Percentiles rank a stretch among this genome's conserved stretches.
Conservation (phyloP, 2,113 vertebrate genomes). For the Marcusenius ussheri region DNA sequence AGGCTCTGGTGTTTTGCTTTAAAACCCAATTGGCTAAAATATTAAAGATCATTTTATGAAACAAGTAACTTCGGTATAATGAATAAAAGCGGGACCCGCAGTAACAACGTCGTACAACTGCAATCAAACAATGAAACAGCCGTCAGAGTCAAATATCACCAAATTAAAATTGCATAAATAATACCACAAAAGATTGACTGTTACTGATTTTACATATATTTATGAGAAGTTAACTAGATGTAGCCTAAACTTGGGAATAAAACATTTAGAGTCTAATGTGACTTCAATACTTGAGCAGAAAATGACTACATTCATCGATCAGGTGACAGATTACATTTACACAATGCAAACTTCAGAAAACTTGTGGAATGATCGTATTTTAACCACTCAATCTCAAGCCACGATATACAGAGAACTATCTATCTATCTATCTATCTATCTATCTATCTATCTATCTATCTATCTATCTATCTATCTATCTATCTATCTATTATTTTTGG, state of each 20-base stretch:
- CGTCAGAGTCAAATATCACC: neutral
- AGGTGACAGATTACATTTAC: neutral
- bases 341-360: neutral
- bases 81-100: neutral
- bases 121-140: neutral
- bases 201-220: neutral
- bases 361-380: neutral
- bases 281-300: neutral
- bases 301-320: neutral
- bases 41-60: neutral
- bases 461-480: neutral
- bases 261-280: neutral
- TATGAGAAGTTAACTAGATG: neutral
- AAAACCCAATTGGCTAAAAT: neutral
- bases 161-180: neutral
- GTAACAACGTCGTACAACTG: neutral
- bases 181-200: neutral
- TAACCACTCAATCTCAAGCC: neutral
- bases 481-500: neutral
- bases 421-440: neutral
- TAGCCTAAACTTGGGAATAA: neutral
- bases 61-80: neutral
- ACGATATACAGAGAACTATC: neutral
- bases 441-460: neutral
- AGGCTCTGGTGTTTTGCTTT: conserved; percentile 2